A percentile compares a stretch with the other conserved stretches of the same genome.
These are phyloP conservation scores for Vireo altiloquus DNA, from an alignment of 2,113 vertebrate species.

Conservation along the genomic window DNA sequence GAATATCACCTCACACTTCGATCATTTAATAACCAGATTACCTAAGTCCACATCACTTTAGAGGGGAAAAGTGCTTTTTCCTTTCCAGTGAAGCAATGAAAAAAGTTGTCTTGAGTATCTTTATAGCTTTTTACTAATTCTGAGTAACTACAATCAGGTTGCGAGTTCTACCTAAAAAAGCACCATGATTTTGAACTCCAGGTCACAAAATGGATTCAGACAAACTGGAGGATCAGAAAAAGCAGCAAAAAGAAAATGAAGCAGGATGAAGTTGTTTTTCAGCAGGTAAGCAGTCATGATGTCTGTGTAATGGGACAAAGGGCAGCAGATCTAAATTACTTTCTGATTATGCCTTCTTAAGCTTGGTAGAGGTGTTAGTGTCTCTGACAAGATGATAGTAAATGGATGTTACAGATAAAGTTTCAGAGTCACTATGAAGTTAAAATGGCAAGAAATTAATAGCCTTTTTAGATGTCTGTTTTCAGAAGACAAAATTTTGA, in stretches of 20 bases:
- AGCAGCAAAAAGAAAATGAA: conserved; percentile 81
- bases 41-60: background rate
- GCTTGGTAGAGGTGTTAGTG: background rate
- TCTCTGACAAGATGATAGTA: background rate
- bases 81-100: conserved; percentile 54
- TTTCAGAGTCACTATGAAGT: background rate
- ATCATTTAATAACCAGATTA: background rate
- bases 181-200: conserved; percentile 72
- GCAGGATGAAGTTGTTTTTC: conserved; percentile 77
- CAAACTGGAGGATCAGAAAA: conserved; percentile 79
- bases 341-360: background rate
- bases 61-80: background rate
- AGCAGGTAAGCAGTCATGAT: conserved; percentile 78
- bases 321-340: background rate
- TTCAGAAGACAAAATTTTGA: background rate
- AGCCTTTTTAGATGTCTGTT: background rate
- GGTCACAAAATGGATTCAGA: conserved; percentile 91
- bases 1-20: background rate
- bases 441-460: background rate
- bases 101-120: conserved; percentile 41
- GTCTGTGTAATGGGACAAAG: background rate
- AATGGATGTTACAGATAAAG: background rate
- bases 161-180: conserved; percentile 46
- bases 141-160: conserved; percentile 7
- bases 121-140: conserved; percentile 51